These are phyloP conservation scores for Nomada ruficornis DNA, from an alignment of 2,888 invertebrate genomes.

Conservation along the genomic window DNA sequence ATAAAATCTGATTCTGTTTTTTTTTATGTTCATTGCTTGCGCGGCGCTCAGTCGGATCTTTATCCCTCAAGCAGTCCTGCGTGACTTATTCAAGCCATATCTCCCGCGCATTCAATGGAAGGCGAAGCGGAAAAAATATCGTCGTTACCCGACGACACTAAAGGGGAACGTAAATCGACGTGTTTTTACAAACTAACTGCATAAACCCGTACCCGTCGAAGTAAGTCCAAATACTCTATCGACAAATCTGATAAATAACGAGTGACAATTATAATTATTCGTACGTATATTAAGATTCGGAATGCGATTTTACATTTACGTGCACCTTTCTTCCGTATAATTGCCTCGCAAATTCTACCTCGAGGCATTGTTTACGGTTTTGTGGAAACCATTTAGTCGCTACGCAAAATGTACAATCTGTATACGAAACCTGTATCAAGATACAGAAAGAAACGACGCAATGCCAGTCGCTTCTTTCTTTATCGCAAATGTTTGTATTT, in stretches of 20 bases:
- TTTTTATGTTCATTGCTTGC: slow-evolving; percentile 15
- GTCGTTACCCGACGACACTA: slow-evolving; percentile 25
- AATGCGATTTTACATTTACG: not conserved
- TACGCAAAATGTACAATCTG: not conserved
- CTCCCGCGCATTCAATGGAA: slow-evolving; percentile 37
- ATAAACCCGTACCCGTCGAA: not conserved
- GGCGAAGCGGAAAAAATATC: slow-evolving; percentile 31
- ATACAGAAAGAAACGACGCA: slow-evolving; percentile 26
- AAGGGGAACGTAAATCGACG: slow-evolving; percentile 10
- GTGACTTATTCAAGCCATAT: slow-evolving; percentile 52
- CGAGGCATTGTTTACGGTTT: slow-evolving; percentile 12
- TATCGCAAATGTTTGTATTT: slow-evolving; percentile 47
- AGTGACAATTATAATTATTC: not conserved
- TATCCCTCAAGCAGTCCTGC: slow-evolving; percentile 27
- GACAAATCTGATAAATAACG: not conserved
- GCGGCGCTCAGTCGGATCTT: slow-evolving; percentile 12
- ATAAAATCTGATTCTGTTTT: slow-evolving; percentile 19
- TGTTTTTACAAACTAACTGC: not conserved
- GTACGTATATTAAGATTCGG: not conserved
- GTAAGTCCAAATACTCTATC: not conserved
- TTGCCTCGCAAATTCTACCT: not conserved
- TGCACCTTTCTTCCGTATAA: not conserved
- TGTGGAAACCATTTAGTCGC: not conserved
- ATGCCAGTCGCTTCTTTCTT: slow-evolving; percentile 1
- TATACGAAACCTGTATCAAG: not conserved